Evolutionary conservation across 2,113 vertebrate genomes (phyloP), one percentile per base, ranked within the genome.

Genomic region (Gyps fulvus): DNA sequence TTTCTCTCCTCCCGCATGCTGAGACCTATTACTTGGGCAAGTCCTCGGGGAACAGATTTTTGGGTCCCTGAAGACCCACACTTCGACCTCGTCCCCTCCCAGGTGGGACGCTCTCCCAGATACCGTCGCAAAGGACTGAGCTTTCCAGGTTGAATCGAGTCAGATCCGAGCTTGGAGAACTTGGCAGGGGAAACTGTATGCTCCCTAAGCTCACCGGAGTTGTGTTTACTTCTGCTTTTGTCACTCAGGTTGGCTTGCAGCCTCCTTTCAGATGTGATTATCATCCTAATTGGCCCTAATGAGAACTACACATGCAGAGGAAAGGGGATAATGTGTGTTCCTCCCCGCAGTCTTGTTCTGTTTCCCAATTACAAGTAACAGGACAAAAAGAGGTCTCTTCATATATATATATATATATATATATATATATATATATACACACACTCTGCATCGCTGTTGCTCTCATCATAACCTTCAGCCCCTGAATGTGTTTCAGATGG

Each of bases 211-310:
- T 81, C 45, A 15, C 66, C 13, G 1, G 49, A 84, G 67, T 49
- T 90, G 79, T 80, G 55, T 93, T 96, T 94, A 65, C 45, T 66
- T 74, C 85, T 85, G 71, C 76, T 86, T 95, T 84, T 89, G 74
- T 95, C 69, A 34, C 90, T 47, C 82, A 55, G n/a, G 10, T 88
- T 94, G 89, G 96, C 84, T 86, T 74, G 66, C 88, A 88, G 74
- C 55, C 82, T 90, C 61, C 61, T 90, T 91, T 96, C 59, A 52
- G 73, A 88, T 91, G 70, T 79, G 71, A 93, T 95, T 96, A 91
- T 73, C 40, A 16, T 69, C 67, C 66, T 96, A 83, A 91, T 88
- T 90, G 86, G 40, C 58, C 77, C 87, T 97, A 92, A 93, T 83
- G 95, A 95, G 83, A 96, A 45, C 58, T 92, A 29, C 61, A 87